Percentiles rank a stretch among this genome's conserved stretches.
These are phyloP conservation scores for Sula dactylatra DNA, from an alignment of 2,113 vertebrate genomes.

Conservation along the genomic window DNA sequence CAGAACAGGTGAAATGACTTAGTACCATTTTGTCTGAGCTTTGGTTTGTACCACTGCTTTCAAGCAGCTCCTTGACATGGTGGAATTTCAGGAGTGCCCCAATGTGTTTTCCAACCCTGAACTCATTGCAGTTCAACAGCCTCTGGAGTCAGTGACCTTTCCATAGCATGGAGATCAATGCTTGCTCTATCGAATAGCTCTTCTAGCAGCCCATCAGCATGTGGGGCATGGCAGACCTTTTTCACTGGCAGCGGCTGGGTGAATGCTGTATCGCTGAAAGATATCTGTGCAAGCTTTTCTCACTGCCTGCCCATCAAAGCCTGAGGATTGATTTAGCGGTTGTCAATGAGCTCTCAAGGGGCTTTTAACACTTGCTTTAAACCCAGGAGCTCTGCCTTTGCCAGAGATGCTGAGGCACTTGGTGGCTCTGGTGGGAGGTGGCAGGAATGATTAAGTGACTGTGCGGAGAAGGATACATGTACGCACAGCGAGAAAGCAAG, in stretches of 20 bases:
- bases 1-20: neutral
- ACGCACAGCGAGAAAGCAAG: neutral
- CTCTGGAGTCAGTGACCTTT: slow-evolving; percentile 30
- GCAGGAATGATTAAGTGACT: slow-evolving; percentile 7
- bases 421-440: neutral
- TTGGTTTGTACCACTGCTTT: neutral
- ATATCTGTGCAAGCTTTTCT: neutral
- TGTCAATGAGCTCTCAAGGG: slow-evolving; percentile 20
- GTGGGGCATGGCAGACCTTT: neutral
- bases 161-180: neutral
- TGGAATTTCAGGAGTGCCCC: neutral
- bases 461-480: neutral
- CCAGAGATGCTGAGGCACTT: neutral
- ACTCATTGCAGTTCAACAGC: neutral
- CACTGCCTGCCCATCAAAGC: neutral
- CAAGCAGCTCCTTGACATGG: neutral
- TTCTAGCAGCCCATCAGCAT: neutral
- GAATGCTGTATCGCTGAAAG: neutral
- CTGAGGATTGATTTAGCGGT: neutral
- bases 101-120: neutral
- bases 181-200: neutral
- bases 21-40: neutral
- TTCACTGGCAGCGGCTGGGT: neutral
- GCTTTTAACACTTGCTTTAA: slow-evolving; percentile 2
- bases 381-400: neutral